phyloP scores from a whole-genome alignment of 2,888 invertebrate genomes.

The Argyresthia albistria region DNA sequence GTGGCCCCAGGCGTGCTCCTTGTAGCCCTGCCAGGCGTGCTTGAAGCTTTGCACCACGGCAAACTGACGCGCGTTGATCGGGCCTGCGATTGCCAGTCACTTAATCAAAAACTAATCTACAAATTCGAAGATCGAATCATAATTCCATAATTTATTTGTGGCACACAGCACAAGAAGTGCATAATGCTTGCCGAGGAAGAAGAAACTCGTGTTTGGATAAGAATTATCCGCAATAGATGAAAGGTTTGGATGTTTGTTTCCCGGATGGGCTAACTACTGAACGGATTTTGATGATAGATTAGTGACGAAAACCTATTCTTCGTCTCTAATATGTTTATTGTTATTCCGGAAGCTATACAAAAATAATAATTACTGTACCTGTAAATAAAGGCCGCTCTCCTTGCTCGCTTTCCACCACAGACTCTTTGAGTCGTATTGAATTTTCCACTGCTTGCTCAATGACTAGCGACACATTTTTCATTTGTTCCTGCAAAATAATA shows the following conservation, averaged over 20 bases:
- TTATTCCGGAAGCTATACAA: too few relatives aligned
- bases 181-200: not conserved
- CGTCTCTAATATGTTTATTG: too few relatives aligned
- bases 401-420: conserved; percentile 25
- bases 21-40: conserved; percentile 96
- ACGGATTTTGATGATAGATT: not conserved
- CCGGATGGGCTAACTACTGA: not conserved
- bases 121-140: too few relatives aligned
- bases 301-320: too few relatives aligned
- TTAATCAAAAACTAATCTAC: not conserved
- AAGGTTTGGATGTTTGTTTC: not conserved
- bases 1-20: conserved; percentile 95
- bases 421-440: conserved; percentile 22
- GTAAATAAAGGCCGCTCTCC: conserved; percentile 40
- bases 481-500: conserved; percentile 28
- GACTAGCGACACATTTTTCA: conserved; percentile 47
- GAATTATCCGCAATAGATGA: not conserved
- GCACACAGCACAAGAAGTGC: too few relatives aligned
- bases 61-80: conserved; percentile 84
- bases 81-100: conserved; percentile 56
- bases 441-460: conserved; percentile 25
- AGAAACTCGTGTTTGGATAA: not conserved
- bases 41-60: conserved; percentile 91
- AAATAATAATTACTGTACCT: conserved; percentile 22
- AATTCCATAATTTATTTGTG: too few relatives aligned